phyloP scores from a whole-genome alignment of 1,140 invertebrate genomes.

The Elysia chlorotica region DNA sequence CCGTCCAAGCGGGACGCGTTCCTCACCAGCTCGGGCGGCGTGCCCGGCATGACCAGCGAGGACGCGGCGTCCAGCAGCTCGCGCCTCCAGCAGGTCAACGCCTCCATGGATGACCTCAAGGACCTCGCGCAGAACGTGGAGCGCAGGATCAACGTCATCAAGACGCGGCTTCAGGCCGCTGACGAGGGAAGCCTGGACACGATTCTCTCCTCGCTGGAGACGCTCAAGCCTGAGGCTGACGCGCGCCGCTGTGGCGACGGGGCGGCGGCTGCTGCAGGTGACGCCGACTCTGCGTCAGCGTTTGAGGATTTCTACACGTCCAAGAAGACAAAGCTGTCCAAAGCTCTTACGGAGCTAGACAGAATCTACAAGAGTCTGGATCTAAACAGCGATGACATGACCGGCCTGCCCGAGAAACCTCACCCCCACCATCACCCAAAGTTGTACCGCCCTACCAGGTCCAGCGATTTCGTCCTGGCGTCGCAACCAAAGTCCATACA shows the following conservation, averaged over 20 bases:
- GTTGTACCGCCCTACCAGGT: slow-evolving; percentile 15
- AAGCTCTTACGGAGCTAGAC: slow-evolving; percentile 50
- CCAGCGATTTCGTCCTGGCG: background rate
- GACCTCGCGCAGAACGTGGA: slow-evolving; percentile 49
- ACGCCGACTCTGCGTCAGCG: slow-evolving; percentile 28
- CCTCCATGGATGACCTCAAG: slow-evolving; percentile 51
- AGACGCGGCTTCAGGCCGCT: slow-evolving; percentile 42
- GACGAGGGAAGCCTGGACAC: slow-evolving; percentile 51
- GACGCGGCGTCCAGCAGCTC: background rate
- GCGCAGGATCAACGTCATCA: slow-evolving; percentile 44
- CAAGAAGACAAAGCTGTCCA: slow-evolving; percentile 45
- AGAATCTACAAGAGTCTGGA: slow-evolving; percentile 48
- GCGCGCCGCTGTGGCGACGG: too few relatives aligned
- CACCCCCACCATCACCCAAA: slow-evolving; percentile 33
- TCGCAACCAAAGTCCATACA: slow-evolving; percentile 9
- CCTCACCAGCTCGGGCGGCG: background rate
- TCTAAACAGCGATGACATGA: slow-evolving; percentile 34
- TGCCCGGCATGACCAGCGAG: background rate
- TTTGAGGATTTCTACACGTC: slow-evolving; percentile 34
- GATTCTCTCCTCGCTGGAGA: slow-evolving; percentile 44
- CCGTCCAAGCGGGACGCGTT: background rate
- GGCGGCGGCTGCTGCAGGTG: slow-evolving; percentile 27
- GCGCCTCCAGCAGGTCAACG: slow-evolving; percentile 27
- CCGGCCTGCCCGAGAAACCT: slow-evolving; percentile 26
- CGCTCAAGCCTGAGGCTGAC: slow-evolving; percentile 40